Evolutionary conservation across 1,140 invertebrate genomes (phyloP).

Genomic region (Vanessa atalanta): DNA sequence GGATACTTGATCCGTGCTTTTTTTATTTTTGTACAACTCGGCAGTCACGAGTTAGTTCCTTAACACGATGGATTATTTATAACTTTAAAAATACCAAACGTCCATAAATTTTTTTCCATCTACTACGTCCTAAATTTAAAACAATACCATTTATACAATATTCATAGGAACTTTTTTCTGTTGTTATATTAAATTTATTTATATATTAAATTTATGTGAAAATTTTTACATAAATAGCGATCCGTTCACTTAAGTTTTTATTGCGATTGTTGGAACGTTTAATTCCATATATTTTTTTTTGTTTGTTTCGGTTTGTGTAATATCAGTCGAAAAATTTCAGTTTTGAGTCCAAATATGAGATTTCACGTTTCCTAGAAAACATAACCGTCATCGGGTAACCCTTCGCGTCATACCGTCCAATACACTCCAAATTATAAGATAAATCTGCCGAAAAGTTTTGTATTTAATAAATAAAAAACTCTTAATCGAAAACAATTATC

Average conservation of each 20-base stretch:
- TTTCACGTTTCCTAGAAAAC: conserved; percentile 75
- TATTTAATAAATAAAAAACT: conserved; percentile 63
- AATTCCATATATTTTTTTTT: not conserved
- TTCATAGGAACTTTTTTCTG: conserved; percentile 80
- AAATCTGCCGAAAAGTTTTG: conserved; percentile 75
- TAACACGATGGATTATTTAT: conserved; percentile 73
- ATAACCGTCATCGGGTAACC: conserved; percentile 63
- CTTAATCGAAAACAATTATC: conserved; percentile 50
- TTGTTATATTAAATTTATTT: conserved; percentile 79
- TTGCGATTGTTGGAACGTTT: conserved; percentile 43
- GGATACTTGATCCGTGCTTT: conserved; percentile 78
- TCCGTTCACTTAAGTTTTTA: conserved; percentile 69
- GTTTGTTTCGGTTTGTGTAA: conserved; percentile 36
- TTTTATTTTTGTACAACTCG: conserved; percentile 74
- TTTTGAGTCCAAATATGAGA: conserved; percentile 53
- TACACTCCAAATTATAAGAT: conserved; percentile 64
- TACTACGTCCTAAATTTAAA: conserved; percentile 80
- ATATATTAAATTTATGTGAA: conserved; percentile 80
- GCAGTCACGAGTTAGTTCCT: conserved; percentile 56
- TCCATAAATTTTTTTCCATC: conserved; percentile 76
- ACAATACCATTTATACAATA: conserved; percentile 80
- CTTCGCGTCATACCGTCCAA: conserved; percentile 61
- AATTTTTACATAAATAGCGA: conserved; percentile 80
- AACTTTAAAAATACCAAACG: conserved; percentile 80
- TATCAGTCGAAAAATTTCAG: conserved; percentile 62